Percentiles rank a stretch among this genome's conserved stretches.
Conservation (phyloP, 2,888 invertebrate species). For the Tetranychus truncatus region DNA sequence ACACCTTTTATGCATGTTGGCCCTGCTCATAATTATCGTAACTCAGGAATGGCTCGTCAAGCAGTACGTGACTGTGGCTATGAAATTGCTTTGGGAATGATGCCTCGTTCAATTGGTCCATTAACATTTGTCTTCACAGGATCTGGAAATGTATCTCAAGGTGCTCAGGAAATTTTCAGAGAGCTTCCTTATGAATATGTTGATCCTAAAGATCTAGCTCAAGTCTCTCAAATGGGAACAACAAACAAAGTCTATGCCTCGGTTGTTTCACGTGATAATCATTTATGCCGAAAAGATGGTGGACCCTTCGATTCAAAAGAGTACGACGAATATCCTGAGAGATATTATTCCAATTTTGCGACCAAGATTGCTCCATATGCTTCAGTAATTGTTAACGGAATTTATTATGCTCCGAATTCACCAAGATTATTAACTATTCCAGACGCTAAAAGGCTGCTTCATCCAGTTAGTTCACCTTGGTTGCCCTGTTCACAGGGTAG, state of each 20-base stretch:
- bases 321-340: conserved; percentile 77
- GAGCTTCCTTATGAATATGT: conserved; percentile 95
- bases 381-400: conserved; percentile 88
- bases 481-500: conserved; percentile 61
- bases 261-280: conserved; percentile 80
- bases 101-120: conserved; percentile 95
- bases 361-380: conserved; percentile 86
- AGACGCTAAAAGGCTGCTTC: conserved; percentile 80
- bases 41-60: conserved; percentile 90
- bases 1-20: conserved; percentile 99
- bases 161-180: conserved; percentile 57
- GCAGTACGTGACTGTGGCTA: conserved; percentile 97
- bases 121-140: conserved; percentile 95
- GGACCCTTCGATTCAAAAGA: conserved; percentile 72
- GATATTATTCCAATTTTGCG: conserved; percentile 85
- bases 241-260: conserved; percentile 89
- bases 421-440: conserved; percentile 91
- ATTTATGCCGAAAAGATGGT: conserved; percentile 74
- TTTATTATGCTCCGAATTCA: conserved; percentile 94
- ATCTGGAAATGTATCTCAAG: conserved; percentile 84
- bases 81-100: conserved; percentile 79
- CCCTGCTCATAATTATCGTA: conserved; percentile 93
- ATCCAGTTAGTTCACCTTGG: conserved; percentile 72
- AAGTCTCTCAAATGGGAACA: conserved; percentile 90
- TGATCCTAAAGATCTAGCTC: conserved; percentile 75